Conservation (phyloP, 2,888 invertebrate species). For the Desoria tigrina region DNA sequence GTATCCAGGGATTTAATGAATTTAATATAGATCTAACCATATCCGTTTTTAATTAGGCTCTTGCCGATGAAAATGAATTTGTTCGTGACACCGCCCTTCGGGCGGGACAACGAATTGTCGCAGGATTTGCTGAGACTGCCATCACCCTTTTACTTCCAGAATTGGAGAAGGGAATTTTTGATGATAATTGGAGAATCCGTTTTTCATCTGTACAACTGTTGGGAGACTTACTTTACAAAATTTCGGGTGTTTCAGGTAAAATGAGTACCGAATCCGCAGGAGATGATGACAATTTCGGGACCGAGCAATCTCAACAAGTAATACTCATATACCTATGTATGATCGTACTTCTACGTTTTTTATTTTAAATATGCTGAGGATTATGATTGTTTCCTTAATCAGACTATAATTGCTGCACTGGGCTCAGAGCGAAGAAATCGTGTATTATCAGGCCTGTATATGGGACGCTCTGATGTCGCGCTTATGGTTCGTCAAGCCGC, state of each 20-base stretch:
- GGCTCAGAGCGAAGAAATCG: constrained; percentile 88
- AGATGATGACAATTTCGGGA: constrained; percentile 99
- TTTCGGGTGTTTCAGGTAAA: constrained; percentile 97
- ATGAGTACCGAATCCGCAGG: constrained; percentile 98
- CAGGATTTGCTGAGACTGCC: constrained; percentile 92
- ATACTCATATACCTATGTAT: background rate
- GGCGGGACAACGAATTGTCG: constrained; percentile 95
- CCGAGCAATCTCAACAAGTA: constrained; percentile 81
- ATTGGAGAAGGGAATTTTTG: constrained; percentile 88
- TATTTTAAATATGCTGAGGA: background rate
- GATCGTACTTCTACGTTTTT: background rate
- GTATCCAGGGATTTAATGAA: background rate
- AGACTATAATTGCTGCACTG: constrained; percentile 83
- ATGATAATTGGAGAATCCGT: constrained; percentile 98
- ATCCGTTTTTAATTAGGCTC: constrained; percentile 62
- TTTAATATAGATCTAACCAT: background rate
- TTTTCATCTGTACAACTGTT: constrained; percentile 88
- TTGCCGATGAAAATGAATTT: constrained; percentile 98
- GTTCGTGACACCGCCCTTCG: constrained; percentile 95
- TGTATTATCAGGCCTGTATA: constrained; percentile 91
- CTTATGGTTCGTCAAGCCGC: constrained; percentile 96
- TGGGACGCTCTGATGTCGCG: constrained; percentile 96
- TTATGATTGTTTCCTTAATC: background rate
- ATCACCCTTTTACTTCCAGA: constrained; percentile 90
- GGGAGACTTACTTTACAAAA: constrained; percentile 91